These are phyloP conservation scores for Bombus ignitus DNA, from an alignment of 1,140 invertebrate genomes.

Conservation along the genomic window DNA sequence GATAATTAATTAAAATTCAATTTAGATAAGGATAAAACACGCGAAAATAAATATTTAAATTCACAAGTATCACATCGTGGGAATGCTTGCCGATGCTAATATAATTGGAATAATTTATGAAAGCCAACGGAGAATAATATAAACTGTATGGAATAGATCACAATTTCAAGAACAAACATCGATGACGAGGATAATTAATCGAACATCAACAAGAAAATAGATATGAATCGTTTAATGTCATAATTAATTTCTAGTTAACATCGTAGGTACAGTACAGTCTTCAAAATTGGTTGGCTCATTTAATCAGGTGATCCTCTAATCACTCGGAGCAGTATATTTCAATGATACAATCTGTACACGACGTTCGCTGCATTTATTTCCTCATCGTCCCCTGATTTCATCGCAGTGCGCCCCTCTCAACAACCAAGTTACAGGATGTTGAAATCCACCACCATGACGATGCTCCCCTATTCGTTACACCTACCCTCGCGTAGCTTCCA, in stretches of 20 bases:
- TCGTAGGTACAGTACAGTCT: background rate
- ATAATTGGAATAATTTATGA: background rate
- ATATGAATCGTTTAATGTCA: background rate
- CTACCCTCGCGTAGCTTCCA: slow-evolving; percentile 6
- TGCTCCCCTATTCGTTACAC: slow-evolving; percentile 46
- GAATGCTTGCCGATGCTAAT: background rate
- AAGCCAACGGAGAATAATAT: background rate
- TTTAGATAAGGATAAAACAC: background rate
- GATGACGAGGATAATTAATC: background rate
- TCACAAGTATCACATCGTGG: background rate
- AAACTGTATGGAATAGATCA: background rate
- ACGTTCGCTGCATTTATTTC: slow-evolving; percentile 18
- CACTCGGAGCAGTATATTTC: slow-evolving; percentile 5
- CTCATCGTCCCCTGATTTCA: slow-evolving; percentile 31
- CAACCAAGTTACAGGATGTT: slow-evolving; percentile 37
- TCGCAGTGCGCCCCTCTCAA: slow-evolving; percentile 12
- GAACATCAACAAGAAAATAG: background rate
- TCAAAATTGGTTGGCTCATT: slow-evolving; percentile 9
- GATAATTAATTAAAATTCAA: background rate
- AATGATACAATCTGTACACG: slow-evolving; percentile 32
- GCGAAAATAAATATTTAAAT: background rate
- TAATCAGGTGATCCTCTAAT: slow-evolving; percentile 17
- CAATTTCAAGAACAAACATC: background rate
- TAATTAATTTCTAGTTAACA: background rate
- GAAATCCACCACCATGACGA: slow-evolving; percentile 34